Evolutionary conservation across 2,113 vertebrate genomes (phyloP), one percentile per base, ranked within the genome.

Genomic region (Orcinus orca): DNA sequence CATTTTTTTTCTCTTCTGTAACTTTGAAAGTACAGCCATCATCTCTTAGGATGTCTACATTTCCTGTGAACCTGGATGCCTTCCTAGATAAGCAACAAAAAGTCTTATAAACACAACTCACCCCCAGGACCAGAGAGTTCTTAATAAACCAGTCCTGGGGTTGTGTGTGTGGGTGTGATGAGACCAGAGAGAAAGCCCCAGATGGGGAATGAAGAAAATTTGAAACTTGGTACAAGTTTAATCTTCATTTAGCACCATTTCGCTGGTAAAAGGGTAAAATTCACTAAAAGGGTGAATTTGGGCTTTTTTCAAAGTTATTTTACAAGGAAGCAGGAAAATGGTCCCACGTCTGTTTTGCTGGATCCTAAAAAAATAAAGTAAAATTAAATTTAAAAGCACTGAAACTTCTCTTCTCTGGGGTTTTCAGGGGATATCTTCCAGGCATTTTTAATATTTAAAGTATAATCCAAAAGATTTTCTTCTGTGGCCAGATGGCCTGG

Each of bases 11-110:
- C 13, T 47, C 31, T 23, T 20, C 53, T 12, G 7, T 20, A 36
- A 33, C 85, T 83, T 25, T 79, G 73, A 67, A 90, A 87, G 68
- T n/a, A 36, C 26, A 50, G n/a, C 41, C 50, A 29, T 15, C 38
- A 44, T 67, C 80, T 86, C 73, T 29, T 79, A 89, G 20, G 67
- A 65, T 12, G 23, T n/a, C 68, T 71, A 2, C 17, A 50, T 81
- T 85, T 96, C 95, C 93, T 86, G 73, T 67, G 67, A 93, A 62
- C 67, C 63, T 85, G 70, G 87, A 74, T 15, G 41, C n/a, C 74
- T 93, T 93, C 83, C 79, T 60, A 36, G 38, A 92, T 38, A 89
- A 94, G 80, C 96, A 82, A 63, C 62, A n/a, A 29, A 87, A 44
- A 77, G 81, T 38, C 81, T 81, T 21, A 65, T 1, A 81, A 85